Evolutionary conservation across 2,888 invertebrate species (phyloP).

Genomic region (Drosophila fulvimacula): DNA sequence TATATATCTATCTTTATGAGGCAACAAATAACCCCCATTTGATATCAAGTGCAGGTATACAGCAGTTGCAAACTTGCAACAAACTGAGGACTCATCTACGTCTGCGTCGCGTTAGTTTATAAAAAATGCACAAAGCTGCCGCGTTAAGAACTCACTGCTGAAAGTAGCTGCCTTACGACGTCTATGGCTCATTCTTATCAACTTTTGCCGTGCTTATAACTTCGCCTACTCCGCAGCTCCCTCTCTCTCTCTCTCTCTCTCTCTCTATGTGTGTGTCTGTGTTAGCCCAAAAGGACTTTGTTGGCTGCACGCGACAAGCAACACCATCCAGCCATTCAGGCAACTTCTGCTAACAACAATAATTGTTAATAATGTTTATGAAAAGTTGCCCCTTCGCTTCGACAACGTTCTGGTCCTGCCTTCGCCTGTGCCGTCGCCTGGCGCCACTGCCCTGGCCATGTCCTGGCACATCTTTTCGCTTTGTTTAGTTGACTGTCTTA

Average conservation of each 20-base stretch:
- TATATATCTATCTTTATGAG: background rate
- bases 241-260: background rate
- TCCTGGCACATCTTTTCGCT: slow-evolving; percentile 70
- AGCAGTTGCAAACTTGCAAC: slow-evolving; percentile 32
- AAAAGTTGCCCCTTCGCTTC: slow-evolving; percentile 70
- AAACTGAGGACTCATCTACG: slow-evolving; percentile 35
- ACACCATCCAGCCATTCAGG: slow-evolving; percentile 53
- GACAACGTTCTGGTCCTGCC: slow-evolving; percentile 36
- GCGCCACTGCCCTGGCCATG: slow-evolving; percentile 38
- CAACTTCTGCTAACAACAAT: slow-evolving; percentile 78
- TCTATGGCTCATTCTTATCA: slow-evolving; percentile 79
- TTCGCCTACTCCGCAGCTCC: slow-evolving; percentile 38
- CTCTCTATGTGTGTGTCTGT: slow-evolving; percentile 23
- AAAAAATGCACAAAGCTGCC: slow-evolving; percentile 78
- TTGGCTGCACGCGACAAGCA: slow-evolving; percentile 75
- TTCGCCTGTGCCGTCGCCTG: slow-evolving; percentile 38
- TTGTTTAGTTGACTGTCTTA: slow-evolving; percentile 69
- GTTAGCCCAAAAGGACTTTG: slow-evolving; percentile 48
- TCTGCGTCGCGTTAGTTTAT: slow-evolving; percentile 64
- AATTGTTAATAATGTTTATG: slow-evolving; percentile 82
- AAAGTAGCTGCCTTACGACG: slow-evolving; percentile 77
- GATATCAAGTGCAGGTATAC: slow-evolving; percentile 10
- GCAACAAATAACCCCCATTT: slow-evolving; percentile 5
- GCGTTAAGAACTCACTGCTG: slow-evolving; percentile 66
- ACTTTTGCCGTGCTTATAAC: slow-evolving; percentile 76